Evolutionary conservation across 2,113 vertebrate species (phyloP).

Genomic region (Climacteris rufus): DNA sequence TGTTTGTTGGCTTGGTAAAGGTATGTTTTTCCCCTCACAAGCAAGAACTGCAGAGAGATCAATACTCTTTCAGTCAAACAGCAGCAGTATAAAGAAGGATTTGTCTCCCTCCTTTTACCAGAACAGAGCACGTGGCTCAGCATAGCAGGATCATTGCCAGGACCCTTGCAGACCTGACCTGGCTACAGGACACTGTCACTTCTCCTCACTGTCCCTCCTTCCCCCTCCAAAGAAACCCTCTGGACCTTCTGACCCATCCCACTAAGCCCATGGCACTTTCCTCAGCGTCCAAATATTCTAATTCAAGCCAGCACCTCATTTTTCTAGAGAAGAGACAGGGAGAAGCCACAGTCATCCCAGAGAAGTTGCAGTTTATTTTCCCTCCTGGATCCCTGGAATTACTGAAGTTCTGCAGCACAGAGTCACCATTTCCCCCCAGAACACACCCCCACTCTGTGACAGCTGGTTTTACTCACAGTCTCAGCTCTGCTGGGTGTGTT

Average conservation of each 20-base stretch:
- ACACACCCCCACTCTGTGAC: not conserved
- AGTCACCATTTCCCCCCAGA: not conserved
- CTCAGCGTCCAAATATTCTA: rapidly evolving
- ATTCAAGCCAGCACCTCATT: rapidly evolving
- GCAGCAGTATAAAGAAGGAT: not conserved
- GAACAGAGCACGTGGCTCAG: not conserved
- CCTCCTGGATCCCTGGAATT: too few relatives aligned
- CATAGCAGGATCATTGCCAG: rapidly evolving
- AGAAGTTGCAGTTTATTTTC: rapidly evolving
- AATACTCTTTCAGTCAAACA: not conserved
- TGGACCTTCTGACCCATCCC: not conserved
- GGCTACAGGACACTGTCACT: not conserved
- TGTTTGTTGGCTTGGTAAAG: not conserved
- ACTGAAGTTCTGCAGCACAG: too few relatives aligned
- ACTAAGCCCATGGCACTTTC: not conserved
- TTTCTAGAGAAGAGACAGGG: not conserved
- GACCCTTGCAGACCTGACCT: not conserved
- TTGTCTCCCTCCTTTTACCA: too few relatives aligned
- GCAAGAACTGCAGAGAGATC: not conserved
- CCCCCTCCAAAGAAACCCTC: not conserved
- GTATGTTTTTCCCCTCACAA: not conserved
- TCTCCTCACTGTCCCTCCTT: not conserved
- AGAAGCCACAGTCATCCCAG: rapidly evolving
- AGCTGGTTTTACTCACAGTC: constrained; percentile 80
- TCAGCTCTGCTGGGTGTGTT: constrained; percentile 88